Evolutionary conservation across 1,140 invertebrate species (phyloP), one percentile per base, ranked within the genome.

Genomic region (Mylabris phalerata): DNA sequence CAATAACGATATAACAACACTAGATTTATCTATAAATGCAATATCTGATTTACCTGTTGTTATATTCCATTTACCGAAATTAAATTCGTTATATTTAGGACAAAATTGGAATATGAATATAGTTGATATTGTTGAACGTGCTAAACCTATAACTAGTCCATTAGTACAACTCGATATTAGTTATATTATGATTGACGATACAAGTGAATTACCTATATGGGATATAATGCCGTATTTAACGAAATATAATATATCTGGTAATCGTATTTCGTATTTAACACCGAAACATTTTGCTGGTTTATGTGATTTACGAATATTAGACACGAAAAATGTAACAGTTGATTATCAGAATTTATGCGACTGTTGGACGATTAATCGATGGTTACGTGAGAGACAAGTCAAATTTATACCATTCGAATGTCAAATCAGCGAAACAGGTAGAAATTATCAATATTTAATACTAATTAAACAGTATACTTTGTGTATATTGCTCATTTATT

Each of bases 41-140:
- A 32, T 67, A n/a, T 67, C 74, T 11, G 76, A 77, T 52, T 70
- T 83, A 47, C 78, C 82, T 26, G 65, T 76, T 43, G 71, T 76
- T 25, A 71, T 84, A 50, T 81, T 83, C 39, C 75, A 80, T 55
- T 55, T 83, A 60, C 80, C 80, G 0, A 75, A 75, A 2, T 66
- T 84, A 59, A 74, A 80, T 62, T 81, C 80, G 64, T 63, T 84
- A 9, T 82, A 83, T 60, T 71, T 83, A 9, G 77, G 75, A 51
- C 77, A 80, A 46, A 83, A 84, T 67, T 55, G 54, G n/a, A 66
- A 67, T 43, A 61, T 62, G 3, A 67, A 69, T 57, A 63, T 69
- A 25, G 57, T 59, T 0, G 64, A 67, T 24, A 49, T 49, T 25
- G 27, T 69, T 13, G 66, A 69, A 50, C 39, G 41, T 24, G 61